phyloP scores from a whole-genome alignment of 2,113 vertebrate species.

The Hiodon tergisus region DNA sequence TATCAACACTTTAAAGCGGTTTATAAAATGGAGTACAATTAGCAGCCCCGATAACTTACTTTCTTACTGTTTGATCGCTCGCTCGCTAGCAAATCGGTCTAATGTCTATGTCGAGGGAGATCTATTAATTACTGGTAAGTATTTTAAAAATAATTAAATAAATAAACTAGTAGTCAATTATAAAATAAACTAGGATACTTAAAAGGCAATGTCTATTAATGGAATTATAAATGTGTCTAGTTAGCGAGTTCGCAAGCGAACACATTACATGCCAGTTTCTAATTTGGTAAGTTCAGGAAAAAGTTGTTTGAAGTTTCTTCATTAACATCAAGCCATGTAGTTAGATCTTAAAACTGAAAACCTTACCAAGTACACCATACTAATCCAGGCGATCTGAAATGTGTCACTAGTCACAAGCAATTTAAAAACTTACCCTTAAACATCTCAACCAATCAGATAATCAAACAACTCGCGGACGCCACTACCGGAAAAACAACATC shows the following conservation, averaged over 20 bases:
- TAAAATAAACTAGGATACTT: background rate
- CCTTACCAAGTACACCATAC: slow-evolving; percentile 43
- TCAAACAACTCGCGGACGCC: fast-evolving
- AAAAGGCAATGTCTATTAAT: too few relatives aligned
- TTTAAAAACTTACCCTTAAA: slow-evolving; percentile 48
- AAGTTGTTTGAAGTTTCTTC: background rate
- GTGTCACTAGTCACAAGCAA: slow-evolving; percentile 9
- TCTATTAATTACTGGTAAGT: background rate
- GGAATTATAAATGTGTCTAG: too few relatives aligned
- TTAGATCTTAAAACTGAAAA: background rate
- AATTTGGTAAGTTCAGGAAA: background rate
- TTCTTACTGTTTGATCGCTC: too few relatives aligned
- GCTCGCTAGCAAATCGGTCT: too few relatives aligned
- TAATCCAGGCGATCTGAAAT: background rate
- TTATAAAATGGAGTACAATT: too few relatives aligned
- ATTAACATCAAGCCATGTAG: background rate
- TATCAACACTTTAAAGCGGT: too few relatives aligned
- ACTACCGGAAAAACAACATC: slow-evolving; percentile 25
- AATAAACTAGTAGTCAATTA: background rate
- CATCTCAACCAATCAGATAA: slow-evolving; percentile 43
- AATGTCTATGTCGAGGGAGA: too few relatives aligned
- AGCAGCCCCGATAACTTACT: too few relatives aligned
- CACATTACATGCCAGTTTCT: too few relatives aligned
- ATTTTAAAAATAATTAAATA: background rate
- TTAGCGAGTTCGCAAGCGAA: too few relatives aligned